Conservation (phyloP, 1,140 invertebrate species). For the Zaprionus capensis region DNA sequence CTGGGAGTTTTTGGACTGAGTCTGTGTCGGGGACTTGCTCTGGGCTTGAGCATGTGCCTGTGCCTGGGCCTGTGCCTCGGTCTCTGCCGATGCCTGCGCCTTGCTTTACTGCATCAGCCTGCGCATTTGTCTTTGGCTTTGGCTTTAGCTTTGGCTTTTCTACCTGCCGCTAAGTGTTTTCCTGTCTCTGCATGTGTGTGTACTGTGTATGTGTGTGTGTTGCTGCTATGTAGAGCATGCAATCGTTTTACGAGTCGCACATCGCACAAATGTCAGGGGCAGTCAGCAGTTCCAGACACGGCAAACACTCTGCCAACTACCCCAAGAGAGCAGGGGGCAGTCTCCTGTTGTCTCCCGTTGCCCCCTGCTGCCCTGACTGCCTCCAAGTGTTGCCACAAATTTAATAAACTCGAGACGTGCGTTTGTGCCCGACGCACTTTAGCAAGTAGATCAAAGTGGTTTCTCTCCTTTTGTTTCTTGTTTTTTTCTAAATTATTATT, state of each 20-base stretch:
- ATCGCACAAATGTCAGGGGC: conserved; percentile 74
- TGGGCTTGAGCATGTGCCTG: neutral
- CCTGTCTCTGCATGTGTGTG: conserved; percentile 27
- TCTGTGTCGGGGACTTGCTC: neutral
- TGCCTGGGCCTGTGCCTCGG: no score
- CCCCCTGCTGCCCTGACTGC: no score
- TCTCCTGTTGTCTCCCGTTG: neutral
- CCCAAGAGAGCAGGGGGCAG: neutral
- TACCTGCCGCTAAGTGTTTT: conserved; percentile 81
- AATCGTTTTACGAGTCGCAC: conserved; percentile 77
- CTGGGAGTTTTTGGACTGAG: conserved; percentile 64
- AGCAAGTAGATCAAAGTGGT: conserved; percentile 77
- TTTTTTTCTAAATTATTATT: conserved; percentile 57
- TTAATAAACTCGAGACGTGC: conserved; percentile 79
- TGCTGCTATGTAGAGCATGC: conserved; percentile 76
- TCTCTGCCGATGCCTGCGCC: neutral
- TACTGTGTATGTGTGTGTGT: conserved; percentile 47
- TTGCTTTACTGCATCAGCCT: conserved; percentile 32
- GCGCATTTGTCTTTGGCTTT: conserved; percentile 48
- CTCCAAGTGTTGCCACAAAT: conserved; percentile 77
- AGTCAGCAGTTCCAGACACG: conserved; percentile 51
- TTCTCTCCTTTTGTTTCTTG: conserved; percentile 33
- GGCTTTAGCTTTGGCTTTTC: conserved; percentile 36
- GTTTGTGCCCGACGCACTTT: conserved; percentile 71
- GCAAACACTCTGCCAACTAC: conserved; percentile 16